phyloP scores from a whole-genome alignment of 2,113 vertebrate species.

The Oreochromis niloticus region DNA sequence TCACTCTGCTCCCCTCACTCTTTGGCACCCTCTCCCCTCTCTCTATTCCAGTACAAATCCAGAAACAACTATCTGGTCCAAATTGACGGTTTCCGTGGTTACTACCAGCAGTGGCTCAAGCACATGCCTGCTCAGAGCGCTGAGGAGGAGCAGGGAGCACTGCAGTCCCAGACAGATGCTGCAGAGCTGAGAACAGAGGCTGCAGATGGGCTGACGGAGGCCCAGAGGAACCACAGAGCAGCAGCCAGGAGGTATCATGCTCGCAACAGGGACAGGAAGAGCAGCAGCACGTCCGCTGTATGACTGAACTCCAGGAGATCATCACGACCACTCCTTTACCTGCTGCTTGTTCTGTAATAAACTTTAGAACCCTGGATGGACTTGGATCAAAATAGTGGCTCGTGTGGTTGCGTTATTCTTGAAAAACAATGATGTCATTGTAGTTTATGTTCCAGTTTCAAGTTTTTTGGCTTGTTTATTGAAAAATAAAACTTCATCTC shows the following conservation, averaged over 20 bases:
- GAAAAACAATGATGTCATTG: neutral
- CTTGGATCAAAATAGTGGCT: neutral
- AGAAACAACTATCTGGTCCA: conserved; percentile 88
- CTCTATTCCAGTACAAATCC: conserved; percentile 76
- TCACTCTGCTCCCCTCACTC: neutral
- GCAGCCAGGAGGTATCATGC: conserved; percentile 8
- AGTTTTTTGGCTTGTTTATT: neutral
- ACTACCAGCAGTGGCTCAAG: conserved; percentile 87
- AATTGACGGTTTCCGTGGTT: conserved; percentile 91
- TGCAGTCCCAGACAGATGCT: neutral
- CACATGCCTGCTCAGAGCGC: conserved; percentile 78
- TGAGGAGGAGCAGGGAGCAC: neutral
- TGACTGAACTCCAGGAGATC: neutral
- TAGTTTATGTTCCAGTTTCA: neutral
- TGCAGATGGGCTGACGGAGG: neutral
- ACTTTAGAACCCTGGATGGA: neutral
- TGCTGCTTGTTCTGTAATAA: neutral
- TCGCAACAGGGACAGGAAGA: neutral
- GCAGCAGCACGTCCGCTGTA: neutral
- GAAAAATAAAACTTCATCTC: neutral
- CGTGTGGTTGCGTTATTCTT: neutral
- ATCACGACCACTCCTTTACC: neutral
- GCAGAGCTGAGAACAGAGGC: neutral
- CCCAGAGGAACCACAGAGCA: conserved; percentile 25
- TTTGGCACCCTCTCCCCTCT: neutral